These are phyloP conservation scores for Laterallus jamaicensis DNA, from an alignment of 2,113 vertebrate genomes.

Conservation along the genomic window DNA sequence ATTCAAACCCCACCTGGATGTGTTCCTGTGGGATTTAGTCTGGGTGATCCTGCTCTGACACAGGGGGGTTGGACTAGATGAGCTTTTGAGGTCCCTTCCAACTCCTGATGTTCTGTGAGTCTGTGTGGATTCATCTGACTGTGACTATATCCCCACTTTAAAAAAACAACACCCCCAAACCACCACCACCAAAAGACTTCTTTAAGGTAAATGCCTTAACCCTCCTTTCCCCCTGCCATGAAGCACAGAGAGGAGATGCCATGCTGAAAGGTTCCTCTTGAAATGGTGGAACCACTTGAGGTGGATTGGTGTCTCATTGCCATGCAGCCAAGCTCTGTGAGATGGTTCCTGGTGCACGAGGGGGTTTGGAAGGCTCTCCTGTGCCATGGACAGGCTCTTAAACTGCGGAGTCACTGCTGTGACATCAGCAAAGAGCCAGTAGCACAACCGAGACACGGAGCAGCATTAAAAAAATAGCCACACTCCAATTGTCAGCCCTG, in stretches of 20 bases:
- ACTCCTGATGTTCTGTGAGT: too few species aligned
- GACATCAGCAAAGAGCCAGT: background rate
- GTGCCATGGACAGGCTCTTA: background rate
- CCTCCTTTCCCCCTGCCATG: background rate
- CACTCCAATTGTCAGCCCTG: background rate
- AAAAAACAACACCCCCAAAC: background rate
- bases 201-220: background rate
- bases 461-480: background rate
- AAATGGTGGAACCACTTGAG: background rate
- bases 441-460: background rate
- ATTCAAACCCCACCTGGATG: too few species aligned
- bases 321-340: background rate
- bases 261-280: background rate
- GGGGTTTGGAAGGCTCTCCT: background rate
- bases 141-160: background rate
- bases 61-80: too few species aligned
- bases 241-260: background rate
- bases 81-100: too few species aligned
- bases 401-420: background rate
- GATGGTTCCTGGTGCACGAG: fast-evolving
- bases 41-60: too few species aligned
- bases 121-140: background rate
- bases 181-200: background rate
- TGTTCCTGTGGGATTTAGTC: too few species aligned
- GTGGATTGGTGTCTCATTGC: background rate